Evolutionary conservation across 37 sponge, comb jelly and placozoan species (phyloP).

Genomic region (Agelas oroides): DNA sequence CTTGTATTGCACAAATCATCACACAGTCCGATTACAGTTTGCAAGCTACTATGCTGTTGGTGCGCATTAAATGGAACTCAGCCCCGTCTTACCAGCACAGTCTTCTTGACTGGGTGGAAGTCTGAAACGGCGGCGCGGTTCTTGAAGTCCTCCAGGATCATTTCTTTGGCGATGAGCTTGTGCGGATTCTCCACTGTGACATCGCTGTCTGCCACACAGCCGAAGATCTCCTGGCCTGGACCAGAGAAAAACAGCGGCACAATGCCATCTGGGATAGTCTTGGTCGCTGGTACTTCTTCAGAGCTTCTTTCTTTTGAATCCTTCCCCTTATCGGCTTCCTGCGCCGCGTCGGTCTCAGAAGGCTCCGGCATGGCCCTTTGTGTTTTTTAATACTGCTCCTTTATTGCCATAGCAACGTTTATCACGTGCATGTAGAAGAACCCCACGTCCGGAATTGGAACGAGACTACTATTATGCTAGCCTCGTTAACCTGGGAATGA

Average conservation of each 20-base stretch:
- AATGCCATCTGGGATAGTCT: conserved; percentile 63
- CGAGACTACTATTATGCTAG: too few relatives aligned
- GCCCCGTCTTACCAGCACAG: conserved; percentile 61
- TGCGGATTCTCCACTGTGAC: conserved; percentile 84
- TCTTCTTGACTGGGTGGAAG: conserved; percentile 91
- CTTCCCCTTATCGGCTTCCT: background rate
- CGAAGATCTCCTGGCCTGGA: conserved; percentile 82
- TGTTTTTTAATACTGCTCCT: too few relatives aligned
- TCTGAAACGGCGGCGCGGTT: conserved; percentile 95
- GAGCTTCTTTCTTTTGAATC: background rate
- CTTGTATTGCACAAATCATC: background rate
- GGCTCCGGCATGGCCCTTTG: background rate
- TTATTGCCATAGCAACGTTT: too few relatives aligned
- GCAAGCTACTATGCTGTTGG: too few relatives aligned
- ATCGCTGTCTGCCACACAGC: conserved; percentile 77
- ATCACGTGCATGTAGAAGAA: too few relatives aligned
- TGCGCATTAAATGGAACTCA: conserved; percentile 32
- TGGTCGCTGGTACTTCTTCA: background rate
- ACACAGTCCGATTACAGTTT: background rate
- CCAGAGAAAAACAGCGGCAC: conserved; percentile 86
- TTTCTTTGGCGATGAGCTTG: conserved; percentile 82
- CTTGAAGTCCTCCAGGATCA: conserved; percentile 88
- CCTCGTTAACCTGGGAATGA: too few relatives aligned
- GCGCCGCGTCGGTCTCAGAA: background rate
- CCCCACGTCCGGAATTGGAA: too few relatives aligned